These are phyloP conservation scores for Halcyon smyrnensis DNA, from an alignment of 2,797 vertebrate genomes.

Conservation along the genomic window DNA sequence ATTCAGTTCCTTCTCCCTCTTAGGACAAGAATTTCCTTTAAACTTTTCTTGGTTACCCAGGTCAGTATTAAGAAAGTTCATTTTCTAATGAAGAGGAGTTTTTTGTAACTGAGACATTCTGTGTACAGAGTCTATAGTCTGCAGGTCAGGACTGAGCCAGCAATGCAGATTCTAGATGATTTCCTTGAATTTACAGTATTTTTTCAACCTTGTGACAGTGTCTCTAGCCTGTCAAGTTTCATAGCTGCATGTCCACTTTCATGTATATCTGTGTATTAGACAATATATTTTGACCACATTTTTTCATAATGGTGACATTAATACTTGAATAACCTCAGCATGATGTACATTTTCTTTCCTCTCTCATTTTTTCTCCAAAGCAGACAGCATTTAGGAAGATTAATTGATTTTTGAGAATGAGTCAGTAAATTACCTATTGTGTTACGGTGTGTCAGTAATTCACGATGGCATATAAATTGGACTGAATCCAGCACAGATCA, in stretches of 20 bases:
- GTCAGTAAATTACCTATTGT: not conserved
- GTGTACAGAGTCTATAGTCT: not conserved
- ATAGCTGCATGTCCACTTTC: not conserved
- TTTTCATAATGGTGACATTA: constrained; percentile 3
- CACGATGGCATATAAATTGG: not conserved
- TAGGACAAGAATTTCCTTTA: not conserved
- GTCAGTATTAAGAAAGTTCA: not conserved
- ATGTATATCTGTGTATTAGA: not conserved
- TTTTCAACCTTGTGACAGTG: not conserved
- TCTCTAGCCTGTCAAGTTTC: not conserved
- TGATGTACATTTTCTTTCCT: not conserved
- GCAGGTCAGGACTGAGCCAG: not conserved
- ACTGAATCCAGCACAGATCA: constrained; percentile 21
- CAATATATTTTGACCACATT: not conserved
- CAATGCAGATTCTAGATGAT: not conserved
- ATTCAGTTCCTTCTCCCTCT: not conserved
- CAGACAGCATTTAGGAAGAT: not conserved
- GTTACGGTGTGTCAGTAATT: constrained; percentile 10
- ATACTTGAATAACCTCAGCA: not conserved
- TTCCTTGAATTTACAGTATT: not conserved
- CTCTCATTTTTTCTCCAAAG: not conserved
- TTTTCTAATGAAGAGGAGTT: not conserved
- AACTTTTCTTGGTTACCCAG: not conserved
- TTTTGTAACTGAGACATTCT: not conserved
- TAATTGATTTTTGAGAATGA: not conserved